Base-by-base conservation (phyloP, 2,797 vertebrate genomes). In the Parauchenoglanis ngamensis region DNA sequence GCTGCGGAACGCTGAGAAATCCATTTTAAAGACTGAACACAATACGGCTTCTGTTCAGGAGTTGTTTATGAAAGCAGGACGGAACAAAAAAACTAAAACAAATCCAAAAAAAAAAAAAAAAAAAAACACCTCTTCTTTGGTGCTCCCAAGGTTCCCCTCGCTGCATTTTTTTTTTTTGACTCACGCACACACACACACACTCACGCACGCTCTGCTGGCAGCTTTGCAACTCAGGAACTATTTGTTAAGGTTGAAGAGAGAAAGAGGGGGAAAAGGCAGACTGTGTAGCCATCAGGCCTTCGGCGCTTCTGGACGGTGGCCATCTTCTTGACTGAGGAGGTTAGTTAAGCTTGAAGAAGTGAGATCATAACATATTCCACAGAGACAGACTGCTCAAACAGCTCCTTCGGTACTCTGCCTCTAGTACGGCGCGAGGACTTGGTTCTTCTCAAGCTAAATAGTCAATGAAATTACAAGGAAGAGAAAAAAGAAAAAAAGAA, bases 251-350 rank as follows among this genome's bases (percentile, higher is more conserved):
- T 88, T 84, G 84, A 68, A 82, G 68, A 88, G 84, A 86, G 46
- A 85, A 46, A 87, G 70, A 78, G 85, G 17, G 21, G 73, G 40
- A n/a, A 61, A 1, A 88, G 25, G 59, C 78, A 77, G 85, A 84
- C 73, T 17, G 59, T 44, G 35, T 63, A 2, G 35, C 15, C 54
- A 75, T 25, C 77, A 59, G 77, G 56, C 21, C 52, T 44, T 46
- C 70, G 84, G 81, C 70, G 78, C 85, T 87, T 85, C 86, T 75
- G 52, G 52, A 2, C 88, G 75, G 92, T 90, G 91, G 91, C 87
- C 13, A 7, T 86, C 91, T 87, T 91, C 91, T 79, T 78, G 92
- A 92, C 91, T 92, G 94, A 90, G 91, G 90, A 90, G 89, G 93
- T 84, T 88, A 91, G 89, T 92, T 91, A 92, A 80, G 76, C 79